phyloP scores from a whole-genome alignment of 2,888 invertebrate species.

The Ochropacha duplaris region DNA sequence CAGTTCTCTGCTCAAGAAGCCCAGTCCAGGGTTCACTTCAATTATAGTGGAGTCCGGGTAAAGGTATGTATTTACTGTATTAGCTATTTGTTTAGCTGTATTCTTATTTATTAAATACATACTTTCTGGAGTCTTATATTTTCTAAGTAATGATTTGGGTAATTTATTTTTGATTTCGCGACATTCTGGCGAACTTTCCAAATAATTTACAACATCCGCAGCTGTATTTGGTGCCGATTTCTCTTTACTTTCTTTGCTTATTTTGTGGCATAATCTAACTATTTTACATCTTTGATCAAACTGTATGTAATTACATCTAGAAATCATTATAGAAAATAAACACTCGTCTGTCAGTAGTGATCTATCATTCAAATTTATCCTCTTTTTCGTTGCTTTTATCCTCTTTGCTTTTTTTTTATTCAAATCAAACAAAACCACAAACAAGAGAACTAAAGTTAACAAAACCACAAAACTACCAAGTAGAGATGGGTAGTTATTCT shows the following conservation, averaged over 20 bases:
- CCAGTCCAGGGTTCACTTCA: conserved; percentile 89
- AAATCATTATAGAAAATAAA: neutral
- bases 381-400: too few species aligned
- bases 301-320: neutral
- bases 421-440: too few species aligned
- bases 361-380: too few species aligned
- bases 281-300: neutral
- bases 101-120: conserved; percentile 72
- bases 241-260: conserved; percentile 41
- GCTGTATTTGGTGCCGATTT: conserved; percentile 50
- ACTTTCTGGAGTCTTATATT: conserved; percentile 61
- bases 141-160: conserved; percentile 60
- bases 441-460: too few species aligned
- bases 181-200: conserved; percentile 58
- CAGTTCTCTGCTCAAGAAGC: conserved; percentile 84
- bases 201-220: conserved; percentile 60
- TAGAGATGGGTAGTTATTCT: too few species aligned
- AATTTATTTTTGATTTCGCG: conserved; percentile 50
- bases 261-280: conserved; percentile 54
- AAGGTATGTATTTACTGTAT: conserved; percentile 57
- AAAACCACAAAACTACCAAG: too few species aligned
- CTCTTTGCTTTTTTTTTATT: too few species aligned
- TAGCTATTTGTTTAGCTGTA: conserved; percentile 63
- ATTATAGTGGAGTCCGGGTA: conserved; percentile 64
- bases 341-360: too few species aligned